Evolutionary conservation across 2,113 vertebrate species (phyloP).

Genomic region (Entomyzon cyanotis): DNA sequence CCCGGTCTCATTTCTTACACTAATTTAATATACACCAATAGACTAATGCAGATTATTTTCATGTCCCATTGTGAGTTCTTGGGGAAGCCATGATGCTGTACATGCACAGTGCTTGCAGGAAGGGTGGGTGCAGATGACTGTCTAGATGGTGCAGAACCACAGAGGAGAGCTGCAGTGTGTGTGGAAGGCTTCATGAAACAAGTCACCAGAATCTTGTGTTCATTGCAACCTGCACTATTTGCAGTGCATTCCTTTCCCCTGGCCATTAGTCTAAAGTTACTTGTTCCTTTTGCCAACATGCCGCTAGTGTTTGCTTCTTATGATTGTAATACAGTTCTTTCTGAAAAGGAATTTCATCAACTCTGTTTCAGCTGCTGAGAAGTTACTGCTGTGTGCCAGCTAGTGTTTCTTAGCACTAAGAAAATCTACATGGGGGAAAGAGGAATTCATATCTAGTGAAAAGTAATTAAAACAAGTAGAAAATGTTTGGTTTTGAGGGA

Average conservation of each 20-base stretch:
- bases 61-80: not conserved
- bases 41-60: not conserved
- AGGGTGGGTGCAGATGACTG: not conserved
- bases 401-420: not conserved
- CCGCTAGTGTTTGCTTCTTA: not conserved
- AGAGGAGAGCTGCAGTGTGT: not conserved
- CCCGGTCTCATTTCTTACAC: not conserved
- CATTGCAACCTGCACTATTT: not conserved
- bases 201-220: not conserved
- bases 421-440: not conserved
- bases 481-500: not conserved
- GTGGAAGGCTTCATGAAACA: not conserved
- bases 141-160: not conserved
- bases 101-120: not conserved
- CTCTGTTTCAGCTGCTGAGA: not conserved
- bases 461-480: not conserved
- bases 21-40: not conserved
- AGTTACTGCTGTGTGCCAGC: not conserved
- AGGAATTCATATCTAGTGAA: not conserved
- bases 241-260: not conserved
- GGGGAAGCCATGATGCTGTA: not conserved
- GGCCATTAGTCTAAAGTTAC: not conserved
- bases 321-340: not conserved
- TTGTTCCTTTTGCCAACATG: not conserved
- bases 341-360: not conserved